These are phyloP conservation scores for Epsilonema sp. DNA, from an alignment of 2,888 invertebrate species.

Conservation along the genomic window DNA sequence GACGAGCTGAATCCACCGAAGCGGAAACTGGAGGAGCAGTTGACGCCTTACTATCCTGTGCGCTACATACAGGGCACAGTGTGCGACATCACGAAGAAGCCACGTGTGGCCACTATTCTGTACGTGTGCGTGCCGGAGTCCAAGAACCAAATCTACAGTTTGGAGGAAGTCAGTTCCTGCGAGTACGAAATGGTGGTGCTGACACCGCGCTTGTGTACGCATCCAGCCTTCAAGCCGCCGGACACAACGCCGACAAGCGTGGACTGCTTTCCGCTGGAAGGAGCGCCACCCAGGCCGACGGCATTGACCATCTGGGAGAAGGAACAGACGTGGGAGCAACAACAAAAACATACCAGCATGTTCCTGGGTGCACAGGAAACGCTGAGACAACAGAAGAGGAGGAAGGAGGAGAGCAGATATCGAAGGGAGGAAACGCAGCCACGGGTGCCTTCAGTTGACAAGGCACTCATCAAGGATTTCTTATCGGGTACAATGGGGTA, in stretches of 20 bases:
- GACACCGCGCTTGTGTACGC: conserved; percentile 62
- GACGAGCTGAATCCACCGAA: conserved; percentile 18
- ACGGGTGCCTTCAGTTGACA: not conserved
- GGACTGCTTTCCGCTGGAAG: conserved; percentile 18
- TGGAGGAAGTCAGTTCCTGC: conserved; percentile 80
- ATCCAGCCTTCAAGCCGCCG: no score
- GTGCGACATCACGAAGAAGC: conserved; percentile 71
- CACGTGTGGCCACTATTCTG: conserved; percentile 54
- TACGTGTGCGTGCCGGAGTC: conserved; percentile 52
- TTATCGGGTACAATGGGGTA: no score
- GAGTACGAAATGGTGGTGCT: conserved; percentile 79
- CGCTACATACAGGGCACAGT: conserved; percentile 47
- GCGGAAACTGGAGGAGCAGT: conserved; percentile 50
- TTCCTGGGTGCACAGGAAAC: no score
- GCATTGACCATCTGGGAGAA: conserved; percentile 15
- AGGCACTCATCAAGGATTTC: conserved; percentile 34
- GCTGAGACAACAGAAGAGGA: no score
- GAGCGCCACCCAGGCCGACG: conserved; percentile 26
- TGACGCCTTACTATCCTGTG: conserved; percentile 59
- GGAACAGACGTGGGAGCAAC: conserved; percentile 11
- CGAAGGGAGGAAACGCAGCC: not conserved
- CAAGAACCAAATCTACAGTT: conserved; percentile 30
- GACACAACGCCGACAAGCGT: no score
- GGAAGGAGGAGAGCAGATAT: conserved; percentile 1
- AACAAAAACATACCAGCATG: conserved; percentile 1